Percentiles rank a stretch among this genome's conserved stretches.
Conservation (phyloP, 2,888 invertebrate species). For the Lasioglossum figueresi region DNA sequence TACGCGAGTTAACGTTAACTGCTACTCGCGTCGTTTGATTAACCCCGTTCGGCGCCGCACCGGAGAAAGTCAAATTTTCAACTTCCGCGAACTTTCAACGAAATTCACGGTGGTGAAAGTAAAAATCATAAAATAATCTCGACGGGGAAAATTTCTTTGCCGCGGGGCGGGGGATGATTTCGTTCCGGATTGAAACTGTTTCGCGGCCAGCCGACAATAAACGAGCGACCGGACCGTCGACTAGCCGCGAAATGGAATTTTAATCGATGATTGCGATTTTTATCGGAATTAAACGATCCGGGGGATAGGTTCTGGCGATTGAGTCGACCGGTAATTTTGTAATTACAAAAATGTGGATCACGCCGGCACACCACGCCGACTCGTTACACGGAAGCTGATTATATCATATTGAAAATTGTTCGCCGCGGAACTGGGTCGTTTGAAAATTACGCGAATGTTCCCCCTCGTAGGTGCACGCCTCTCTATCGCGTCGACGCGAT, state of each 20-base stretch:
- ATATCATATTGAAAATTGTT: conserved; percentile 35
- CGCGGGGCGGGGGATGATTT: not conserved
- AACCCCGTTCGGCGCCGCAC: not conserved
- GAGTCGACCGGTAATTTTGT: conserved; percentile 23
- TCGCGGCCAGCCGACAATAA: not conserved
- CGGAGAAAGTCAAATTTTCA: too few species aligned
- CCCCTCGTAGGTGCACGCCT: conserved; percentile 2
- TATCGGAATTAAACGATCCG: conserved; percentile 19
- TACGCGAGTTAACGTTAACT: not conserved
- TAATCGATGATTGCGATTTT: conserved; percentile 24
- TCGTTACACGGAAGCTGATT: conserved; percentile 28
- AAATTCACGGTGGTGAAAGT: too few species aligned
- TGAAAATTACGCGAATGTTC: conserved; percentile 37
- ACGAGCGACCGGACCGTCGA: not conserved
- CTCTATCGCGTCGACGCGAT: not conserved
- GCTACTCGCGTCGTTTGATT: conserved; percentile 7
- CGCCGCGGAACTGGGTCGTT: conserved; percentile 40
- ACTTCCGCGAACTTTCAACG: too few species aligned
- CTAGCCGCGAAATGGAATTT: conserved; percentile 13
- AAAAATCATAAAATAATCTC: not conserved
- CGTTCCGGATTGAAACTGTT: not conserved
- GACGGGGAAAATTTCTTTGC: not conserved
- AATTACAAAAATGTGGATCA: conserved; percentile 40
- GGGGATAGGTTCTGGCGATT: not conserved
- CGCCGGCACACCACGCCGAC: not conserved